Conservation (phyloP, 1,140 invertebrate species). For the Copidosoma floridanum region DNA sequence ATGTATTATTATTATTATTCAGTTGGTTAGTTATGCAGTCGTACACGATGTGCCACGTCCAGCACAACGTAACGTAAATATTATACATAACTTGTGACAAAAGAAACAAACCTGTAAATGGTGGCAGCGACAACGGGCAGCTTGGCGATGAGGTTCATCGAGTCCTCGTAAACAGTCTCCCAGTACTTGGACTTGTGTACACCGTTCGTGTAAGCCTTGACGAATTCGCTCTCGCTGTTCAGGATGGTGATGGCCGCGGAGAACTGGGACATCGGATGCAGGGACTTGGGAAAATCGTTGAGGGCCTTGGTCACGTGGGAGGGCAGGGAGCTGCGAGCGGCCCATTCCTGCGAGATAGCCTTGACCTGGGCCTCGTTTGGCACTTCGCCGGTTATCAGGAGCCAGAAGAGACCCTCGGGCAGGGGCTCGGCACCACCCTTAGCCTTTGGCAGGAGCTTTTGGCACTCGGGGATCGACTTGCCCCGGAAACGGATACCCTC, state of each 20-base stretch:
- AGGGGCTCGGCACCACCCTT: constrained; percentile 82
- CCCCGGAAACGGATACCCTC: constrained; percentile 96
- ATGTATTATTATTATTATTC: too few relatives aligned
- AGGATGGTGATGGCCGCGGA: constrained; percentile 88
- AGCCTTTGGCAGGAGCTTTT: constrained; percentile 85
- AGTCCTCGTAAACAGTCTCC: constrained; percentile 91
- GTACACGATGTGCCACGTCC: too few relatives aligned
- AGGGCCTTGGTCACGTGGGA: constrained; percentile 91
- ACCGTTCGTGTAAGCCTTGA: constrained; percentile 84
- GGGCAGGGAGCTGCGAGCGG: constrained; percentile 82
- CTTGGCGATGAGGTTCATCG: constrained; percentile 96
- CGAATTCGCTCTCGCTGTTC: constrained; percentile 93
- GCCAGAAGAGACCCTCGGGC: constrained; percentile 95
- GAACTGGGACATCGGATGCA: constrained; percentile 97
- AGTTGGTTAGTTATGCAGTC: too few relatives aligned
- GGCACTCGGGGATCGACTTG: constrained; percentile 93
- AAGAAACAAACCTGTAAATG: constrained; percentile 66
- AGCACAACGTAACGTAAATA: too few relatives aligned
- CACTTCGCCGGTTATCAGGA: constrained; percentile 88
- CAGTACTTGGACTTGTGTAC: constrained; percentile 85
- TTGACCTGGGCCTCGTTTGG: constrained; percentile 81
- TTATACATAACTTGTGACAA: too few relatives aligned
- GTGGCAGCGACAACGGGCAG: constrained; percentile 91
- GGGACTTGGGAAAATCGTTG: constrained; percentile 89
- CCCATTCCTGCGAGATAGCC: constrained; percentile 88